Evolutionary conservation across 2,888 invertebrate species (phyloP).

Genomic region (Mellilla xanthometata): DNA sequence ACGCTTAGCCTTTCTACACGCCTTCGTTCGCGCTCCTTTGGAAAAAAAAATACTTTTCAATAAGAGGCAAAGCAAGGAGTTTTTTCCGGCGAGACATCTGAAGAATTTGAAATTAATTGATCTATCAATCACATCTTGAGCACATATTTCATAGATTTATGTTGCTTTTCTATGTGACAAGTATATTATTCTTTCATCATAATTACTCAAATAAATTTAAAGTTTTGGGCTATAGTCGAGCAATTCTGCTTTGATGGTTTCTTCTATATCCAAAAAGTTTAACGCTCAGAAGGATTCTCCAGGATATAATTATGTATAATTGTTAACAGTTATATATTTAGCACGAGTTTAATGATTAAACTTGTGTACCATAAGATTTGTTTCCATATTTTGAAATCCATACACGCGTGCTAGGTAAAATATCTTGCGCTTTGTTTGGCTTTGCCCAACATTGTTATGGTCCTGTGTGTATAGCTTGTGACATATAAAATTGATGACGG

Average conservation of each 20-base stretch:
- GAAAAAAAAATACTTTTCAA: slow-evolving; percentile 31
- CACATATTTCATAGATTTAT: slow-evolving; percentile 7
- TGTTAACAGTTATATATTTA: too few species aligned
- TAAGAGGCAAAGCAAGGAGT: slow-evolving; percentile 30
- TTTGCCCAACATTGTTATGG: slow-evolving; percentile 33
- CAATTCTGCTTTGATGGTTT: too few species aligned
- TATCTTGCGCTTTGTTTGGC: slow-evolving; percentile 28
- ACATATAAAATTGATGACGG: slow-evolving; percentile 69
- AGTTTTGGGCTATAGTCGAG: too few species aligned
- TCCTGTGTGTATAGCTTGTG: slow-evolving; percentile 47
- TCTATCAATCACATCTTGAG: slow-evolving; percentile 26
- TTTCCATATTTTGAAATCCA: too few species aligned
- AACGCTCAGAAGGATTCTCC: too few species aligned
- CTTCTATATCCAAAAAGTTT: too few species aligned
- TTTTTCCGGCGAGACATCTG: slow-evolving; percentile 37
- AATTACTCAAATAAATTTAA: too few species aligned
- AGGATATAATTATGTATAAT: too few species aligned
- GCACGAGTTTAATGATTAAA: too few species aligned
- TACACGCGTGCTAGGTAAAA: too few species aligned
- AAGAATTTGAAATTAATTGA: slow-evolving; percentile 26
- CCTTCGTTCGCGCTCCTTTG: slow-evolving; percentile 33
- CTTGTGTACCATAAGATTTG: too few species aligned
- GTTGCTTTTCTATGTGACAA: slow-evolving; percentile 9
- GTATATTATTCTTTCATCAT: too few species aligned
- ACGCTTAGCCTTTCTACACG: slow-evolving; percentile 41